Conservation (phyloP, 2,888 invertebrate species). For the Cataglyphis livida region DNA sequence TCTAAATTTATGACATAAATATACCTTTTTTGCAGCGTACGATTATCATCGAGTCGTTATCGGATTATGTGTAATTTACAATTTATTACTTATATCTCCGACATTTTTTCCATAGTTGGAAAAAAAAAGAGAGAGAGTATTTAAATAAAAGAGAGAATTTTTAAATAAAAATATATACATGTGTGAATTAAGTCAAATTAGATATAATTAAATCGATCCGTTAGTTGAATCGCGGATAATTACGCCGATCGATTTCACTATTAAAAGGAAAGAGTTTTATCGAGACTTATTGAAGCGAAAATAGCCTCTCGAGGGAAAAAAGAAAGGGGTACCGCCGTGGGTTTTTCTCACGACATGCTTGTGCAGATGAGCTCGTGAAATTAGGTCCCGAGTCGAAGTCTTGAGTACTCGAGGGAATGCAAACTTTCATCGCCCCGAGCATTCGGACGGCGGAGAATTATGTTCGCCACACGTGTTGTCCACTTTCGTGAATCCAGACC, state of each 20-base stretch:
- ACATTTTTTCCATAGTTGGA: too few species aligned
- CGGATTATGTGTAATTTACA: background rate
- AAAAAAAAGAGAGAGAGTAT: background rate
- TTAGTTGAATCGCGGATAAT: background rate
- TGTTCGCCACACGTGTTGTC: slow-evolving; percentile 62
- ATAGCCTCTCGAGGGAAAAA: slow-evolving; percentile 16
- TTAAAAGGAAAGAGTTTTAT: slow-evolving; percentile 38
- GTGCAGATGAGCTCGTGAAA: slow-evolving; percentile 68
- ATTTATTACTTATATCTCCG: background rate
- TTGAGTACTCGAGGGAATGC: slow-evolving; percentile 59
- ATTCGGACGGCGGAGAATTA: slow-evolving; percentile 65
- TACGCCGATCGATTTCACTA: background rate
- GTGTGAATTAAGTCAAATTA: background rate
- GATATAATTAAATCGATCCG: background rate
- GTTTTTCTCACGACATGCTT: slow-evolving; percentile 50
- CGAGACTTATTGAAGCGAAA: slow-evolving; percentile 31
- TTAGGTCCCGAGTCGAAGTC: slow-evolving; percentile 63
- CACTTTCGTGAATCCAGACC: slow-evolving; percentile 68
- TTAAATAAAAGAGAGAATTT: background rate
- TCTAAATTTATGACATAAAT: background rate
- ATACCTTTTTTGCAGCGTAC: background rate
- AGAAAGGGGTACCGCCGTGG: slow-evolving; percentile 10
- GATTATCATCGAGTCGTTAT: background rate
- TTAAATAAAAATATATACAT: background rate
- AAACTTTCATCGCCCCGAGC: slow-evolving; percentile 75